Evolutionary conservation across 1,140 invertebrate species (phyloP), one percentile per base, ranked within the genome.

Genomic region (Holotrichia oblita): DNA sequence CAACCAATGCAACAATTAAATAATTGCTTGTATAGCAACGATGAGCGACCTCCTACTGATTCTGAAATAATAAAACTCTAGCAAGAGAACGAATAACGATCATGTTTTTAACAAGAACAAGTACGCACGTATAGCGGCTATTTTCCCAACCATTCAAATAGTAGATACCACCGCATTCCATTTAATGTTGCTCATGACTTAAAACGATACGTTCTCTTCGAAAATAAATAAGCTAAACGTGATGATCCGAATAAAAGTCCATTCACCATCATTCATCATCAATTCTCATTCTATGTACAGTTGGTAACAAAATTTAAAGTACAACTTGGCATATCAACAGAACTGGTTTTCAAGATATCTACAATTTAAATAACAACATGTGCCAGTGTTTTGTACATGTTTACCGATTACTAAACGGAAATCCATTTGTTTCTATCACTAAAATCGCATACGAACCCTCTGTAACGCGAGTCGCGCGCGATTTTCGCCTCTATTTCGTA

Each of bases 131-230:
- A 55, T 9, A 10, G 42, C 42, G 2, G 27, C 27, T 34, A 34
- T 44, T 44, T 14, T 44, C 14, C 42, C 8, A 44, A 44, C 14
- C 48, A 17, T n/a, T 55, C 17, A 17, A 55, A 55, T n/a, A 55
- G 17, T 6, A 55, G 14, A 55, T 55, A 44, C 42, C 8, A 44
- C 42, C 9, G 42, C 14, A 55, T n/a, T 55, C 6, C 48, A 55
- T 55, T 55, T 55, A 14, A n/a, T 55, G 17, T 6, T 17, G 48
- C 14, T 55, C 48, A 17, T 55, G 48, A 55, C 48, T 55, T 14
- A n/a, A 55, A 55, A n/a, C 48, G 48, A 55, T 55, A 55, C 48
- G 14, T 55, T 55, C 48, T 17, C 48, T 34, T 55, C 48, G 14
- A 55, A 55, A 55, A 17, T 55, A 55, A 14, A 17, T 17, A 44